These are phyloP conservation scores for Psix sp. DNA, from an alignment of 1,140 invertebrate genomes.

Conservation along the genomic window DNA sequence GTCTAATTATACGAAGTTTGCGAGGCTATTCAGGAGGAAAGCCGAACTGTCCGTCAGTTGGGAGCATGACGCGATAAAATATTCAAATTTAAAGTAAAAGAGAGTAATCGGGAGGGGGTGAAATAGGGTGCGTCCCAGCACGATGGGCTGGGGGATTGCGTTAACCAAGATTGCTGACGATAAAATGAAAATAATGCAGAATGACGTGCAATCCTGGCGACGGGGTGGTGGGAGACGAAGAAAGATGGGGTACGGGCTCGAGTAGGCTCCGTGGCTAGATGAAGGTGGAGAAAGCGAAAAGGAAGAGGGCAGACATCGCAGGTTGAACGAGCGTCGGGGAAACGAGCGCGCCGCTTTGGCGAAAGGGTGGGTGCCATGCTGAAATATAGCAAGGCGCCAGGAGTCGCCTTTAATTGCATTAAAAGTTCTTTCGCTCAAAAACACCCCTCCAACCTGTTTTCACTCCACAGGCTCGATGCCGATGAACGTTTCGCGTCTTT, in stretches of 20 bases:
- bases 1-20: constrained; percentile 55
- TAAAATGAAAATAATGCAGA: constrained; percentile 77
- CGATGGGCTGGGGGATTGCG: constrained; percentile 68
- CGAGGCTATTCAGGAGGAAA: constrained; percentile 49
- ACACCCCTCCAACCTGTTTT: constrained; percentile 60
- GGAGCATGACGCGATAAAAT: constrained; percentile 61
- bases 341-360: constrained; percentile 15
- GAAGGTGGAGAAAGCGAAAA: constrained; percentile 17
- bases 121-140: constrained; percentile 49
- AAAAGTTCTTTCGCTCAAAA: constrained; percentile 61
- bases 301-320: constrained; percentile 14
- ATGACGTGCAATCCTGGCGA: constrained; percentile 68
- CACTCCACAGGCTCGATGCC: constrained; percentile 37
- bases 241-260: constrained; percentile 52
- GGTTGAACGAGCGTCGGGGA: constrained; percentile 36
- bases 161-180: constrained; percentile 77
- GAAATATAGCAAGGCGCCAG: constrained; percentile 54
- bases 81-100: constrained; percentile 64
- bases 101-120: constrained; percentile 42
- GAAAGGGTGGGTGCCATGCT: constrained; percentile 8
- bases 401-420: constrained; percentile 61
- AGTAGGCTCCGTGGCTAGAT: constrained; percentile 37
- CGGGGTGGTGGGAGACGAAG: constrained; percentile 47
- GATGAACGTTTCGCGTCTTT: constrained; percentile 31
- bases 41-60: constrained; percentile 59